These are phyloP conservation scores for Zosterops japonicus DNA, from an alignment of 2,113 vertebrate genomes.

Conservation along the genomic window DNA sequence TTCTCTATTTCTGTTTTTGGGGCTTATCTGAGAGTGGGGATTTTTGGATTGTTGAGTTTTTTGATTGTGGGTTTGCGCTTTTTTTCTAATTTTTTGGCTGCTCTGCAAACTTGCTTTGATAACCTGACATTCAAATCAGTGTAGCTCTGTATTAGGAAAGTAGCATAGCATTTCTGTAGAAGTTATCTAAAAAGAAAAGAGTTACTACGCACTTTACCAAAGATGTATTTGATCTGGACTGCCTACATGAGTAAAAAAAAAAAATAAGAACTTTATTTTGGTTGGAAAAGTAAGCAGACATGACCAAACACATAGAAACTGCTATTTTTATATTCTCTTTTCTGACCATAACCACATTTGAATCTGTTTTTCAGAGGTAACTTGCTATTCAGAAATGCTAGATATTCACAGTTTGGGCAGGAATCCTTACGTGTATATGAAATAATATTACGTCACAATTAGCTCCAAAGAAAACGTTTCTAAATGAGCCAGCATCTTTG, in stretches of 20 bases:
- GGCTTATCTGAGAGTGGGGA: neutral
- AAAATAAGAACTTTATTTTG: conserved; percentile 45
- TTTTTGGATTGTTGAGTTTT: neutral
- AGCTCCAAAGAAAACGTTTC: neutral
- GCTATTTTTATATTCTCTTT: conserved; percentile 34
- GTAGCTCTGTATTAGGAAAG: neutral
- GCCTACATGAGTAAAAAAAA: neutral
- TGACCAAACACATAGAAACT: conserved; percentile 48
- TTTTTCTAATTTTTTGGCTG: neutral
- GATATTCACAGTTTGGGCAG: neutral
- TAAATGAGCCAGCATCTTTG: neutral
- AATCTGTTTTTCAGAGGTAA: conserved; percentile 50
- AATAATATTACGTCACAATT: neutral
- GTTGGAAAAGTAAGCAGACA: conserved; percentile 64
- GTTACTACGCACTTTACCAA: neutral
- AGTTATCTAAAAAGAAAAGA: neutral
- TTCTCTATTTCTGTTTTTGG: neutral
- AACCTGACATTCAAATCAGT: neutral
- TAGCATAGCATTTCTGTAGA: neutral
- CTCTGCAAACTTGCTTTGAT: neutral
- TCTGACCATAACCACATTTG: conserved; percentile 22
- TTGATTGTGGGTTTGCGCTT: neutral
- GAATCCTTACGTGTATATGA: neutral
- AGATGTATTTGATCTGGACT: neutral
- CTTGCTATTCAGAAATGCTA: conserved; percentile 17